These are phyloP conservation scores for Tenthredo amoena DNA, from an alignment of 2,888 invertebrate genomes.

Conservation along the genomic window DNA sequence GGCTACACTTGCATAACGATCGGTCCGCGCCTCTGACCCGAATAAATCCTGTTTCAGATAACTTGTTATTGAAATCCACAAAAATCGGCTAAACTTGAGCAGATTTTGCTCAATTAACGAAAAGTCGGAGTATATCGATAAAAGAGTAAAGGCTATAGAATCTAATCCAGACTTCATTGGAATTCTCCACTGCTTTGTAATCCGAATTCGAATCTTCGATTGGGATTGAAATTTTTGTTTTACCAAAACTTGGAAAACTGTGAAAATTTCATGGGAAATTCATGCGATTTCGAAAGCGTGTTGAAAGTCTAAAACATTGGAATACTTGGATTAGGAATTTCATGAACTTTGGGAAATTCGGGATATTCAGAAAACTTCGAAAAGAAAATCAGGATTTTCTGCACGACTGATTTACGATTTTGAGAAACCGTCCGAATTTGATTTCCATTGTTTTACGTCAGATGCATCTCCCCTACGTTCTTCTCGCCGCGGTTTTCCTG, in stretches of 20 bases:
- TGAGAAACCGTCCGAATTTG: background rate
- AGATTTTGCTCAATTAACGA: background rate
- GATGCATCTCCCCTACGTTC: conserved; percentile 62
- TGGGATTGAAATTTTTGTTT: background rate
- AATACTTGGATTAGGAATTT: background rate
- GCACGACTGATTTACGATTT: too few relatives aligned
- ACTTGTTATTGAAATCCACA: background rate
- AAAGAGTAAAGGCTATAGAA: too few relatives aligned
- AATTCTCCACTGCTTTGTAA: background rate
- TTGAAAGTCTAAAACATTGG: background rate
- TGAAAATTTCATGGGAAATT: background rate
- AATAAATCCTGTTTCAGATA: conserved; percentile 4
- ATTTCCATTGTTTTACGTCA: conserved; percentile 43
- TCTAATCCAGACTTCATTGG: too few relatives aligned
- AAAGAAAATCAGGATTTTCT: too few relatives aligned
- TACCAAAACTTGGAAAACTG: background rate
- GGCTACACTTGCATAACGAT: background rate
- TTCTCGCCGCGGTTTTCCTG: conserved; percentile 57
- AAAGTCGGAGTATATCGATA: too few relatives aligned
- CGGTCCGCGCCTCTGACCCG: background rate
- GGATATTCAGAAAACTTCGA: background rate
- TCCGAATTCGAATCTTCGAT: background rate
- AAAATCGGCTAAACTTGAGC: background rate
- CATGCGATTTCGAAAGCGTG: too few relatives aligned
- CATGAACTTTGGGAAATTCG: background rate